These are phyloP conservation scores for Masnerella sp. DNA, from an alignment of 2,888 invertebrate species.

Conservation along the genomic window DNA sequence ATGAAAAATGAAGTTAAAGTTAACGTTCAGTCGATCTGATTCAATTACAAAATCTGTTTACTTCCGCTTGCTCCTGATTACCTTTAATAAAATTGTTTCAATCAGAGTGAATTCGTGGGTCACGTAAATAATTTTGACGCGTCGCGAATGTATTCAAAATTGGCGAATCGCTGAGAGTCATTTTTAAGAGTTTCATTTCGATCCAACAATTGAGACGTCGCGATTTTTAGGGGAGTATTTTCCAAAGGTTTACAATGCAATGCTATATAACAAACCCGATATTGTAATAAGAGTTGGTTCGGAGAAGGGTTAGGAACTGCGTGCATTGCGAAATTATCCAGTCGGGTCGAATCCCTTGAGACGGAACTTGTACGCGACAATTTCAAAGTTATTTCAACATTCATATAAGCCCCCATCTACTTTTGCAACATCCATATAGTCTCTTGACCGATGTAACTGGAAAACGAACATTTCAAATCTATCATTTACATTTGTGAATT, in stretches of 20 bases:
- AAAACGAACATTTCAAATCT: slow-evolving; percentile 62
- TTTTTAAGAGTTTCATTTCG: too few species aligned
- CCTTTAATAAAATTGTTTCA: background rate
- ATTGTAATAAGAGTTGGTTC: slow-evolving; percentile 53
- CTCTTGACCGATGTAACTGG: slow-evolving; percentile 67
- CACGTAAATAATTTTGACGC: too few species aligned
- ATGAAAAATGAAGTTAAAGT: too few species aligned
- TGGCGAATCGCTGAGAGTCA: too few species aligned
- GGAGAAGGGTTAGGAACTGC: slow-evolving; percentile 75
- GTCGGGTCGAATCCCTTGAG: slow-evolving; percentile 73
- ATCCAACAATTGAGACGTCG: too few species aligned
- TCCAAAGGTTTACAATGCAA: slow-evolving; percentile 7
- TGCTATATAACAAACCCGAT: slow-evolving; percentile 34
- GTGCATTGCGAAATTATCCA: slow-evolving; percentile 76
- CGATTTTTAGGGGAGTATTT: background rate
- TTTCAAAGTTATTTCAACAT: slow-evolving; percentile 78
- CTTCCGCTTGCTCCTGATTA: too few species aligned
- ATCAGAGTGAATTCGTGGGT: too few species aligned
- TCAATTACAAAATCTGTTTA: too few species aligned
- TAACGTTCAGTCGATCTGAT: too few species aligned
- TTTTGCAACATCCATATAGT: slow-evolving; percentile 61
- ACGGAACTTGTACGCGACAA: slow-evolving; percentile 77
- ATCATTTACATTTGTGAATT: slow-evolving; percentile 35
- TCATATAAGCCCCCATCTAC: slow-evolving; percentile 75
- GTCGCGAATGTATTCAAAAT: too few species aligned